Percentiles rank a stretch among this genome's conserved stretches.
Evolutionary conservation across 1,140 invertebrate genomes (phyloP).

Genomic region (Cephus cinctus): DNA sequence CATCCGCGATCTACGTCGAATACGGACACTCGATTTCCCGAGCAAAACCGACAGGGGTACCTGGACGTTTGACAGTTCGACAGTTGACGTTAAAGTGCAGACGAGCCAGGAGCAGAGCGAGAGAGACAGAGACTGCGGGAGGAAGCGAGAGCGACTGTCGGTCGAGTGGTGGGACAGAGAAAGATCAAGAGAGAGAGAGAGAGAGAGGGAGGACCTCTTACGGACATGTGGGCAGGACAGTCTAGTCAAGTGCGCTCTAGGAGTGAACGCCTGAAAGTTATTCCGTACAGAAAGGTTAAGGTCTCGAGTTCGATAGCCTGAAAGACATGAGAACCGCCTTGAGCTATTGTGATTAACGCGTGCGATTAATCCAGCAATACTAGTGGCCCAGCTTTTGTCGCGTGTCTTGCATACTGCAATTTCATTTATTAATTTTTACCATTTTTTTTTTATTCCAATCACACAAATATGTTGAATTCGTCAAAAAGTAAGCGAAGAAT

Average conservation of each 20-base stretch:
- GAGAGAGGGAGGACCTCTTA: not conserved
- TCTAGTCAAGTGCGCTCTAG: slow-evolving; percentile 15
- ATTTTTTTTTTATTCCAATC: no score
- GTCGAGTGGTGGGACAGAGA: not conserved
- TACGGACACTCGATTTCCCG: not conserved
- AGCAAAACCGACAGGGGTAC: not conserved
- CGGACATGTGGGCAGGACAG: slow-evolving; percentile 6
- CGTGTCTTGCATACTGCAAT: no score
- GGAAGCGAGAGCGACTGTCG: not conserved
- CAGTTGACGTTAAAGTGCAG: no score
- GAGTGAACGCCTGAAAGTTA: slow-evolving; percentile 12
- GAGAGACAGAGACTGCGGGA: slow-evolving; percentile 8
- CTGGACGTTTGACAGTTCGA: not conserved
- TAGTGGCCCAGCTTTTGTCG: no score
- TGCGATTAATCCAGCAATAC: not conserved
- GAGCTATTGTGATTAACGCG: not conserved
- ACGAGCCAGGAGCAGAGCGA: slow-evolving; percentile 11
- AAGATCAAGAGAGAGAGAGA: slow-evolving; percentile 20
- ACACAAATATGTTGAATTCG: no score
- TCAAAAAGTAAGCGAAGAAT: no score
- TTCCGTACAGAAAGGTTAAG: slow-evolving; percentile 26
- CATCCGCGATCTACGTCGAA: not conserved
- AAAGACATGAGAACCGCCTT: slow-evolving; percentile 4
- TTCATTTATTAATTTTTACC: no score
- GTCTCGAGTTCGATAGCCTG: slow-evolving; percentile 29